Conservation (phyloP, 37 sponge, comb jelly and placozoan genomes). For the Amphimedon queenslandica region DNA sequence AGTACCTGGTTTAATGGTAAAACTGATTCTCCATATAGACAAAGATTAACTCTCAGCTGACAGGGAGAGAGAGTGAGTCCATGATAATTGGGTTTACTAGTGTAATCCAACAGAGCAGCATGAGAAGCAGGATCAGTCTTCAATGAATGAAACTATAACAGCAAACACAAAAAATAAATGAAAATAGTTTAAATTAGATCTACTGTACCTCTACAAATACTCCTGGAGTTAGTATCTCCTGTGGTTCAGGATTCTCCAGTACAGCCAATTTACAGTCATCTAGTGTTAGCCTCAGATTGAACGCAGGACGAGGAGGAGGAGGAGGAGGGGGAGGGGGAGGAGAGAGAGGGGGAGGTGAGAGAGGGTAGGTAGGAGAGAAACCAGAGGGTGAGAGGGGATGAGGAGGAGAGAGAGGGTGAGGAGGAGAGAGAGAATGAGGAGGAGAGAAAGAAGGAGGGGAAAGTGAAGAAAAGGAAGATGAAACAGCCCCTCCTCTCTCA, state of each 20-base stretch:
- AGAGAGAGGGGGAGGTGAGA: not conserved
- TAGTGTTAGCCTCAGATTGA: not conserved
- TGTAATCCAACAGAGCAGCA: not conserved
- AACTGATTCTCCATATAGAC: not conserved
- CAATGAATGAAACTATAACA: too few species aligned
- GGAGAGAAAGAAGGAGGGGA: not conserved
- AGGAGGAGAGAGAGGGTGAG: not conserved
- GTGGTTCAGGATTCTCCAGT: not conserved
- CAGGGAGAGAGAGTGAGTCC: not conserved
- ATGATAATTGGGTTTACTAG: not conserved
- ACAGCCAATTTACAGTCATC: not conserved
- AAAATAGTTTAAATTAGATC: not conserved
- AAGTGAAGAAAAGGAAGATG: not conserved
- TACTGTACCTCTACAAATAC: not conserved
- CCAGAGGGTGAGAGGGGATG: not conserved
- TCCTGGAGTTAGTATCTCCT: not conserved
- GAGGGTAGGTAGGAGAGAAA: not conserved
- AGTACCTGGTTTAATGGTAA: not conserved
- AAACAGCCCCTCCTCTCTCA: too few species aligned
- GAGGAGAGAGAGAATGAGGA: not conserved
- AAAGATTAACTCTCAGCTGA: not conserved
- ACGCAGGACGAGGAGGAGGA: not conserved
- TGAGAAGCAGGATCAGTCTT: too few species aligned
- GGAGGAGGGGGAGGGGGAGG: not conserved
- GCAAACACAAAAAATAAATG: not conserved